phyloP scores from a whole-genome alignment of 2,888 invertebrate species.

The Cryptocheilus praepositus region DNA sequence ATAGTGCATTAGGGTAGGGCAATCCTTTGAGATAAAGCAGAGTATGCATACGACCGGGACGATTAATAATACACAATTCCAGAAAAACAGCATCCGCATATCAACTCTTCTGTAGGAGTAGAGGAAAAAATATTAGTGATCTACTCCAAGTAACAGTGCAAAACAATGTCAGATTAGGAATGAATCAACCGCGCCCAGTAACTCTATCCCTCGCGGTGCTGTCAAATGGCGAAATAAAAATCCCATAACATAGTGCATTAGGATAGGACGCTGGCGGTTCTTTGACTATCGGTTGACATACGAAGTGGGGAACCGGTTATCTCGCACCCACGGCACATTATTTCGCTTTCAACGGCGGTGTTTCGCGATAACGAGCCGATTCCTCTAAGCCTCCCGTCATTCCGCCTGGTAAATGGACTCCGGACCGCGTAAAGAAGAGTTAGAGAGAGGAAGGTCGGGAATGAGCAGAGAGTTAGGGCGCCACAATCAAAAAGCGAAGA shows the following conservation, averaged over 20 bases:
- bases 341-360: conserved; percentile 43
- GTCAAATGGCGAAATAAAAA: too few relatives aligned
- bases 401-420: conserved; percentile 18
- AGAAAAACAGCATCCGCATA: too few relatives aligned
- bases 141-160: too few relatives aligned
- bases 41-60: too few relatives aligned
- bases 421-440: conserved; percentile 2
- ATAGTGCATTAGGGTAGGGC: too few relatives aligned
- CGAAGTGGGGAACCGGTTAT: conserved; percentile 43
- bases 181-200: too few relatives aligned
- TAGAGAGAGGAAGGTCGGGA: conserved; percentile 1
- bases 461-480: background rate
- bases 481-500: background rate
- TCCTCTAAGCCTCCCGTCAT: conserved; percentile 8
- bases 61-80: too few relatives aligned
- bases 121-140: too few relatives aligned
- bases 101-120: too few relatives aligned
- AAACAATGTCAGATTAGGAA: too few relatives aligned
- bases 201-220: too few relatives aligned
- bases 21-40: too few relatives aligned
- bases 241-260: conserved; percentile 21
- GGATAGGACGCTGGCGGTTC: conserved; percentile 38
- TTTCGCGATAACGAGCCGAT: conserved; percentile 51
- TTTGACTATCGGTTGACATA: conserved; percentile 47
- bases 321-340: conserved; percentile 41